phyloP scores from a whole-genome alignment of 2,797 vertebrate species.

The Tenualosa ilisha region DNA sequence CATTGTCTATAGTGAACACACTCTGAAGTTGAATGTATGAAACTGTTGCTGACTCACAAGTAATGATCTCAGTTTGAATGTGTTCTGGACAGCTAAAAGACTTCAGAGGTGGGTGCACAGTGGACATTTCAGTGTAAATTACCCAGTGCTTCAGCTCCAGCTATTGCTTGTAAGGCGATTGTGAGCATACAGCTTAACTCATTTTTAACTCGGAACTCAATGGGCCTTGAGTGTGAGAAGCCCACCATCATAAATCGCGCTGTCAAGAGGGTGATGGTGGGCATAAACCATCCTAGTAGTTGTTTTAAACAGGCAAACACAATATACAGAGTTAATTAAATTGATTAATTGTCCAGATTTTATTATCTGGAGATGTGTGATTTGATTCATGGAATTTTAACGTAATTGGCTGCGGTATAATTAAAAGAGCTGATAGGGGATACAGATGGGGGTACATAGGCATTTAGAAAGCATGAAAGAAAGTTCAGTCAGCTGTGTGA shows the following conservation, averaged over 20 bases:
- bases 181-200: conserved; percentile 1
- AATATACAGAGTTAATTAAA: conserved; percentile 59
- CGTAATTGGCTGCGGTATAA: conserved; percentile 39
- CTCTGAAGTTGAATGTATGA: not conserved
- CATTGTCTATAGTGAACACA: not conserved
- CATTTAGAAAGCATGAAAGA: not conserved
- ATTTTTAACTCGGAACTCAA: conserved; percentile 21
- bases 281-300: conserved; percentile 20
- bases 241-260: not conserved
- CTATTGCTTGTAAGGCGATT: not conserved
- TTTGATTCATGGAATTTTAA: conserved; percentile 44
- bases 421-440: conserved; percentile 42
- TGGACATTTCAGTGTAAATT: conserved; percentile 15
- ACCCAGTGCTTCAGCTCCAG: not conserved
- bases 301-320: conserved; percentile 34
- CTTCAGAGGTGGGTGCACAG: conserved; percentile 1
- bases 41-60: not conserved
- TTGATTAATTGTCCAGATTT: conserved; percentile 59
- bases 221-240: conserved; percentile 17
- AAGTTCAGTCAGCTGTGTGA: not conserved
- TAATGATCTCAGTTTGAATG: conserved; percentile 18
- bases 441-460: not conserved
- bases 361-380: conserved; percentile 53
- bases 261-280: not conserved
- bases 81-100: not conserved